Conservation (phyloP, 2,888 invertebrate genomes). For the Drepana falcataria region DNA sequence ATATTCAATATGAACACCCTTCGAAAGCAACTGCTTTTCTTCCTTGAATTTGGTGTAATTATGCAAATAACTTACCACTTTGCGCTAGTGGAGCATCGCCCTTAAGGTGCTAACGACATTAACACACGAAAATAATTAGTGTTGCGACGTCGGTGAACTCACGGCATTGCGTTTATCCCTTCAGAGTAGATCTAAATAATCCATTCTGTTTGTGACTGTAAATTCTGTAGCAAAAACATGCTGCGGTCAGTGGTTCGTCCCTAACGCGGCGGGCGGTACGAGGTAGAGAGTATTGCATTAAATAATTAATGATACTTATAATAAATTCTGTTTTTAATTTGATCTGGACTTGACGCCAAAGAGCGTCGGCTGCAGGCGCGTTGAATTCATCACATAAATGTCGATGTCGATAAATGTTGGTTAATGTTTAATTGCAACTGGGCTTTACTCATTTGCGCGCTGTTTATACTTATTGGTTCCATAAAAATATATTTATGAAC, state of each 20-base stretch:
- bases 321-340: constrained; percentile 76
- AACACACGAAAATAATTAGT: constrained; percentile 46
- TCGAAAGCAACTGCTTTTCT: too few relatives aligned
- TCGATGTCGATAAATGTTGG: constrained; percentile 12
- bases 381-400: constrained; percentile 3
- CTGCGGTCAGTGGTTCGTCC: constrained; percentile 45
- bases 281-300: constrained; percentile 50
- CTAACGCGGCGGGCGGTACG: constrained; percentile 21
- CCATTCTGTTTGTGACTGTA: constrained; percentile 63
- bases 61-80: background rate
- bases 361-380: constrained; percentile 15
- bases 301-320: constrained; percentile 71
- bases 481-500: background rate
- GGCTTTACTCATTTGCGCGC: background rate
- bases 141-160: constrained; percentile 34
- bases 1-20: too few relatives aligned
- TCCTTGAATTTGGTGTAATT: background rate
- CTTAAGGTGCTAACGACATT: constrained; percentile 26
- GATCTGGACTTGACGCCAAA: constrained; percentile 47
- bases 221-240: constrained; percentile 58
- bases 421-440: background rate
- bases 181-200: constrained; percentile 65
- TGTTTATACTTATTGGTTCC: background rate
- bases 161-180: constrained; percentile 30
- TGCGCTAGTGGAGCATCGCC: background rate